Conservation (phyloP, 2,797 vertebrate genomes). For the Chloroceryle amazona region DNA sequence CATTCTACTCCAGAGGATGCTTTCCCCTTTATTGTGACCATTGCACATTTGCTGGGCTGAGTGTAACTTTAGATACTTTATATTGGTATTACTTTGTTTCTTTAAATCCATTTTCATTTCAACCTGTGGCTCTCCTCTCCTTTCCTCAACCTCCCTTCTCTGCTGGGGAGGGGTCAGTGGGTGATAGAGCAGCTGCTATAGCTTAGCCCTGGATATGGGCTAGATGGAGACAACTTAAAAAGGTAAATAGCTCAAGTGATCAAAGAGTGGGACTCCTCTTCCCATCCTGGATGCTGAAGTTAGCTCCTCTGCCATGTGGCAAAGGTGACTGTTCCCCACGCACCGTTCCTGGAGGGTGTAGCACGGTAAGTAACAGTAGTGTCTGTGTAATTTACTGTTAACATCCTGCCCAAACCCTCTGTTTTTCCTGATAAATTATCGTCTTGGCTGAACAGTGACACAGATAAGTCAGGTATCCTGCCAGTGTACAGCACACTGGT, state of each 20-base stretch:
- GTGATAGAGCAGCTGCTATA: not conserved
- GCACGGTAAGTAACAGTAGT: not conserved
- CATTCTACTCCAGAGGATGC: not conserved
- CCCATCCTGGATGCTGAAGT: not conserved
- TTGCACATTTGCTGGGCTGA: no score
- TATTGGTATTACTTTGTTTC: no score
- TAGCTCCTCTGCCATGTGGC: accelerated
- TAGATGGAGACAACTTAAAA: not conserved
- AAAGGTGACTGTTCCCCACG: not conserved
- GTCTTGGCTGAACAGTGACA: not conserved
- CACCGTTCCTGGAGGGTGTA: not conserved
- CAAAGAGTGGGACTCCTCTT: not conserved
- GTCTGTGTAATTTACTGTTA: not conserved
- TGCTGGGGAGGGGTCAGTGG: not conserved
- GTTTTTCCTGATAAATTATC: not conserved
- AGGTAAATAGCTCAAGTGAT: not conserved
- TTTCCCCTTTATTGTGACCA: not conserved
- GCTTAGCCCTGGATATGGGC: not conserved
- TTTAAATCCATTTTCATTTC: not conserved
- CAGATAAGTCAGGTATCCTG: not conserved
- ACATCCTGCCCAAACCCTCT: not conserved
- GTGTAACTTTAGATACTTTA: not conserved
- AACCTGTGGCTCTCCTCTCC: not conserved
- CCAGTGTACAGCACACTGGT: not conserved
- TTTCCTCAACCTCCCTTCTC: not conserved